Conservation (phyloP, 1,140 invertebrate genomes). For the Drosophila bocqueti region DNA sequence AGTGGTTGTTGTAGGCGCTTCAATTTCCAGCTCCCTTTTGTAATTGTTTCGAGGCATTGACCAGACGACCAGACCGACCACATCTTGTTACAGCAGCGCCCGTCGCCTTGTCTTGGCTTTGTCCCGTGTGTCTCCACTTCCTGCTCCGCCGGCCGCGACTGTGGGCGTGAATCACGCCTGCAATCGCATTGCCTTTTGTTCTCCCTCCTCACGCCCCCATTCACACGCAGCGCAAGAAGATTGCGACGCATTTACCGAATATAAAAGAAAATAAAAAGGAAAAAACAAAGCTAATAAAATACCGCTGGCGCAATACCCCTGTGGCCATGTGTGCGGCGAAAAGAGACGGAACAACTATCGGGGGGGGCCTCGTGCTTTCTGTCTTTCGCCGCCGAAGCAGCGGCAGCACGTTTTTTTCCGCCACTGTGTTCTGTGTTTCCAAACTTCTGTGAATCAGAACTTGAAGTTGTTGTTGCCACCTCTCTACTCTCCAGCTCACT, state of each 20-base stretch:
- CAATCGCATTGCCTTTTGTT: slow-evolving; percentile 47
- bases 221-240: slow-evolving; percentile 27
- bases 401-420: slow-evolving; percentile 71
- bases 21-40: slow-evolving; percentile 40
- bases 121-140: slow-evolving; percentile 47
- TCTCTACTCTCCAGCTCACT: slow-evolving; percentile 56
- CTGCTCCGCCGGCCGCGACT: slow-evolving; percentile 43
- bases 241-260: slow-evolving; percentile 56
- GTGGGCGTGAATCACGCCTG: slow-evolving; percentile 50
- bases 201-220: slow-evolving; percentile 18
- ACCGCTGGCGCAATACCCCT: slow-evolving; percentile 43
- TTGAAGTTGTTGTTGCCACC: slow-evolving; percentile 33
- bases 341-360: slow-evolving; percentile 16
- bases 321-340: slow-evolving; percentile 35
- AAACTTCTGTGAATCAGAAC: slow-evolving; percentile 64
- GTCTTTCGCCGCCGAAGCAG: slow-evolving; percentile 27
- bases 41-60: slow-evolving; percentile 46
- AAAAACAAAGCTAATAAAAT: slow-evolving; percentile 27
- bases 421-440: slow-evolving; percentile 20
- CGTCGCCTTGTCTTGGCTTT: slow-evolving; percentile 55
- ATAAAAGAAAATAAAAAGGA: slow-evolving; percentile 34
- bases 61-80: slow-evolving; percentile 50
- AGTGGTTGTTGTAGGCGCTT: slow-evolving; percentile 67
- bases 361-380: slow-evolving; percentile 52
- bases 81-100: slow-evolving; percentile 45